phyloP scores from a whole-genome alignment of 1,140 invertebrate species.

The Cardiocondyla obscurior region DNA sequence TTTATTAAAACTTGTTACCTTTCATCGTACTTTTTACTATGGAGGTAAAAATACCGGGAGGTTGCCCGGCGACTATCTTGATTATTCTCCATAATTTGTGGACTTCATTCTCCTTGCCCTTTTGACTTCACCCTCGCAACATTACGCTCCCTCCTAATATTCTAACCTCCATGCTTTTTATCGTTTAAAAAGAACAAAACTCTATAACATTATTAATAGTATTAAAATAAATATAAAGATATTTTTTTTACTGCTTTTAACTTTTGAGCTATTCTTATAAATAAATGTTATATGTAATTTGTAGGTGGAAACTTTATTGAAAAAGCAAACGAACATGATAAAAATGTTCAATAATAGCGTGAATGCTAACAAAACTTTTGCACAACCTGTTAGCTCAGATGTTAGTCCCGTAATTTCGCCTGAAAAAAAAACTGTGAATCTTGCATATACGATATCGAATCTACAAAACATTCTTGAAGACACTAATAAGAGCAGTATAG shows the following conservation, averaged over 20 bases:
- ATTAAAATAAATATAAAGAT: background rate
- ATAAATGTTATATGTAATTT: background rate
- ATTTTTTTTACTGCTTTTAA: background rate
- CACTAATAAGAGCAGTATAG: background rate
- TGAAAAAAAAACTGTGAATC: background rate
- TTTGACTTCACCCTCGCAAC: too few relatives aligned
- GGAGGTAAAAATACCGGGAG: too few relatives aligned
- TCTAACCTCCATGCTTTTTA: too few relatives aligned
- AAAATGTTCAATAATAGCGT: slow-evolving; percentile 40
- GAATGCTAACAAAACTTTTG: background rate
- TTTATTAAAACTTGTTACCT: background rate
- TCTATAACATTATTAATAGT: background rate
- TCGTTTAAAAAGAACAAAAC: too few relatives aligned
- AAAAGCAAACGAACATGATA: slow-evolving; percentile 70
- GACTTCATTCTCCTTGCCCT: too few relatives aligned
- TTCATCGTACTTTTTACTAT: background rate
- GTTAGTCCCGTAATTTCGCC: background rate
- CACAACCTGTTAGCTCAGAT: background rate
- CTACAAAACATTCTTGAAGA: slow-evolving; percentile 3
- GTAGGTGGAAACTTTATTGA: slow-evolving; percentile 73
- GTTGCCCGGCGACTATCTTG: too few relatives aligned
- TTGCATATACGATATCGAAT: slow-evolving; percentile 11
- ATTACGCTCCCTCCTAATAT: too few relatives aligned
- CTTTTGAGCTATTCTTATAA: background rate
- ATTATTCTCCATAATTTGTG: too few relatives aligned